phyloP scores from a whole-genome alignment of 2,888 invertebrate species.

The Brachypalpus laphriformis region DNA sequence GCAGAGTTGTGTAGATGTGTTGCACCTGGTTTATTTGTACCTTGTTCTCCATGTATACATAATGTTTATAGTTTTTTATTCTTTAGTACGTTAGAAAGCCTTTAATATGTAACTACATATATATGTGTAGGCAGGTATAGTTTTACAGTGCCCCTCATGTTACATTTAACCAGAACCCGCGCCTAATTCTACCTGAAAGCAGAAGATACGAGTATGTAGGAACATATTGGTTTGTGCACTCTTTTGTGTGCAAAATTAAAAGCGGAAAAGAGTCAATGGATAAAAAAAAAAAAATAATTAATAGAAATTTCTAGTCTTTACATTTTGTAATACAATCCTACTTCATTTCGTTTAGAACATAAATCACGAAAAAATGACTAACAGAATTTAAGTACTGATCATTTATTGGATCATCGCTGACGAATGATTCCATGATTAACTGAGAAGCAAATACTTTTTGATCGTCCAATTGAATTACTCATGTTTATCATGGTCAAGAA shows the following conservation, averaged over 20 bases:
- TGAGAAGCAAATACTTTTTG: not conserved
- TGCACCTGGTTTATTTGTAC: slow-evolving; percentile 64
- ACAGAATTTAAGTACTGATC: not conserved
- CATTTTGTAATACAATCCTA: not conserved
- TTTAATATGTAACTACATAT: not conserved
- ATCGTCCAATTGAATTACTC: slow-evolving; percentile 4
- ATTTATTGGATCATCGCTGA: slow-evolving; percentile 29
- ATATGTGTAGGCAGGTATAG: slow-evolving; percentile 24
- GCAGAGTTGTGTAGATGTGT: slow-evolving; percentile 20
- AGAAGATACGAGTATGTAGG: not conserved
- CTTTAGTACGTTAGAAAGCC: slow-evolving; percentile 43
- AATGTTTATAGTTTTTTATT: not conserved
- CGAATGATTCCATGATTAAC: slow-evolving; percentile 22
- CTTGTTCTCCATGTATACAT: slow-evolving; percentile 4
- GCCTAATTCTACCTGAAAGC: slow-evolving; percentile 33
- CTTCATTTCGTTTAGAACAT: not conserved
- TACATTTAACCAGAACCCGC: slow-evolving; percentile 25
- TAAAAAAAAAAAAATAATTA: not conserved
- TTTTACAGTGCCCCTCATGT: slow-evolving; percentile 10
- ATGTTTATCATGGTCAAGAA: slow-evolving; percentile 10
- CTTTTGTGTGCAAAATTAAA: slow-evolving; percentile 3
- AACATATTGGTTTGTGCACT: slow-evolving; percentile 3
- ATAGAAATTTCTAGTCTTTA: slow-evolving; percentile 3
- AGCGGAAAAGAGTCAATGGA: not conserved
- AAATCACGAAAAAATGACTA: slow-evolving; percentile 22